Evolutionary conservation across 2,113 vertebrate species (phyloP), one percentile per base, ranked within the genome.

Genomic region (Xiphias gladius): DNA sequence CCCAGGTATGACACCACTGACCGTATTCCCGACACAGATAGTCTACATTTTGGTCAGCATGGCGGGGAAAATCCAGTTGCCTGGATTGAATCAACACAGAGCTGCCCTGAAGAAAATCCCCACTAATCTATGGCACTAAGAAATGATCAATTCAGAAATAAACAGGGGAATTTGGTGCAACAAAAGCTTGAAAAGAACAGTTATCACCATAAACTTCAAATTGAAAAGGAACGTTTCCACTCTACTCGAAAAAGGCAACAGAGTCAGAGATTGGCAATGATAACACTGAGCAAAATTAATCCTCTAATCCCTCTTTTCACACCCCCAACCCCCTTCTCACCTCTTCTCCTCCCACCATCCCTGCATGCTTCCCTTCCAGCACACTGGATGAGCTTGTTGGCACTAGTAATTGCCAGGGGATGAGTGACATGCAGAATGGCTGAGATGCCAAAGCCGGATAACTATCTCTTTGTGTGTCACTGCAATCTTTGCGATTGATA

Each of bases 401-500:
- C 78, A 9, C 66, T 80, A 79, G 77, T 91, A 90, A 94, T 90
- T 88, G 87, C 89, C 85, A 85, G 64, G 80, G 82, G 92, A 88
- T 91, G 90, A 93, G 76, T 91, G 91, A 94, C 89, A 80, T 58
- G 69, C 74, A 80, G 69, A 87, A 82, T 28, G 76, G 69, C 78
- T 78, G 37, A 67, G 79, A 85, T 75, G 77, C 90, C 78, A 73
- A 86, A 77, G 77, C 80, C 32, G 48, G 88, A 90, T 90, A 92
- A 79, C 69, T 84, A 71, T 84, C 78, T 63, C 72, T 79, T 84
- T 79, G 73, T 77, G 79, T 85, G 82, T 85, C 83, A 76, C 32
- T 79, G 69, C 59, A 63, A 82, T 87, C 73, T 26, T 55, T 88
- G 68, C 57, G 54, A 86, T 72, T 62, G 43, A 72, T 73, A 55